Percentiles rank a stretch among this genome's conserved stretches.
Evolutionary conservation across 2,113 vertebrate species (phyloP).

Genomic region (Phylloscopus whistleri): DNA sequence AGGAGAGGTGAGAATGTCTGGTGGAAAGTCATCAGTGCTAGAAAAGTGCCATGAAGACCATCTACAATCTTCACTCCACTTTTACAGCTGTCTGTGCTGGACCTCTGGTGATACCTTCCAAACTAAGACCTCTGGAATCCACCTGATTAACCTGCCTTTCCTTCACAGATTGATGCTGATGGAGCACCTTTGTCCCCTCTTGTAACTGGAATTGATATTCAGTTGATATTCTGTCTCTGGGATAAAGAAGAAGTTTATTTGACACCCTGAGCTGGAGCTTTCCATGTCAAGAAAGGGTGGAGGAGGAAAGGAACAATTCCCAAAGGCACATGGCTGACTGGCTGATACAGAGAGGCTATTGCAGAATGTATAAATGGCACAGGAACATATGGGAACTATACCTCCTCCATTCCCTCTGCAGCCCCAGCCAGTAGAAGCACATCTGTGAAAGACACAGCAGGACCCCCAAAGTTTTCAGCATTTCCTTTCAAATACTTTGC

Average conservation of each 20-base stretch:
- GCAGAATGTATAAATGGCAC: neutral
- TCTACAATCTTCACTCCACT: neutral
- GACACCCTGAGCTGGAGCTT: neutral
- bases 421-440: neutral
- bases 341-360: neutral
- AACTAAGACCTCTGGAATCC: neutral
- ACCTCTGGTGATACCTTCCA: neutral
- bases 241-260: neutral
- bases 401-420: neutral
- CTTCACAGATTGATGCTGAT: neutral
- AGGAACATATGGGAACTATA: neutral
- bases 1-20: neutral
- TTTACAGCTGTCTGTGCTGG: neutral
- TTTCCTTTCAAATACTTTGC: conserved; percentile 56
- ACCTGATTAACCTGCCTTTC: neutral
- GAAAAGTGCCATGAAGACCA: neutral
- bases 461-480: conserved; percentile 40
- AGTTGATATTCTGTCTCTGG: neutral
- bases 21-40: neutral
- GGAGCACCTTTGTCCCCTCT: accelerated
- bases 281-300: neutral
- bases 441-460: conserved; percentile 1
- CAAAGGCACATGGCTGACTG: neutral
- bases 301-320: neutral
- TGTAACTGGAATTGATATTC: neutral